Evolutionary conservation across 2,113 vertebrate genomes (phyloP).

Genomic region (Gasterosteus nipponicus): DNA sequence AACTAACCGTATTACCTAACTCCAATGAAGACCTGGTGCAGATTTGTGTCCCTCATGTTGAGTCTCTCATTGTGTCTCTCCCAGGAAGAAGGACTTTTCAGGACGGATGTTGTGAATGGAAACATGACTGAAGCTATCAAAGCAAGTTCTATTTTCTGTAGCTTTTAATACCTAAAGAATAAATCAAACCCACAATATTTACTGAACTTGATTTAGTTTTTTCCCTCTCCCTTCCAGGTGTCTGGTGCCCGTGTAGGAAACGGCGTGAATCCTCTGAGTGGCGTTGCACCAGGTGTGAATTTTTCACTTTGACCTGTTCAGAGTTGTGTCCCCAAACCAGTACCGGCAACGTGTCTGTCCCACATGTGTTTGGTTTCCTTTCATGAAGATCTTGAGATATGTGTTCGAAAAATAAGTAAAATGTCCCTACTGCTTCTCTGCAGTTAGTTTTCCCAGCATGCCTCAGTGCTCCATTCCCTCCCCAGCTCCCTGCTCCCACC

Average conservation of each 20-base stretch:
- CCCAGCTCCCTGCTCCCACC: slow-evolving; percentile 57
- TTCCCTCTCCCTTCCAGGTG: slow-evolving; percentile 27
- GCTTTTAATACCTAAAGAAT: neutral
- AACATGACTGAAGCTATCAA: slow-evolving; percentile 20
- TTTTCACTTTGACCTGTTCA: neutral
- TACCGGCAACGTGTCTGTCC: neutral
- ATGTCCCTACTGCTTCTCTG: slow-evolving; percentile 5
- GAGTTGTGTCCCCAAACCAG: neutral
- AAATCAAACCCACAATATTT: neutral
- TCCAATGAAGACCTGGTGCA: neutral
- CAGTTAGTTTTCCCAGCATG: slow-evolving; percentile 63
- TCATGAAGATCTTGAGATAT: neutral
- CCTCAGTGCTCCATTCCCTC: slow-evolving; percentile 62
- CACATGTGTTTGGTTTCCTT: neutral
- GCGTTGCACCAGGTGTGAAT: slow-evolving; percentile 85
- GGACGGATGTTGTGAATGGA: slow-evolving; percentile 16
- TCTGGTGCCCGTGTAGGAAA: slow-evolving; percentile 67
- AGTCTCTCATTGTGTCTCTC: neutral
- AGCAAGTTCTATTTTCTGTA: slow-evolving; percentile 19
- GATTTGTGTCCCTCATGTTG: neutral
- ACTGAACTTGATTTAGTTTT: neutral
- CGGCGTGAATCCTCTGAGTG: slow-evolving; percentile 81
- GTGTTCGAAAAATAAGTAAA: slow-evolving; percentile 27
- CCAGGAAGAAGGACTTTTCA: slow-evolving; percentile 25
- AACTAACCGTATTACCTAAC: neutral